A percentile compares a stretch with the other conserved stretches of the same genome.
Conservation (phyloP, 2,113 vertebrate genomes). For the Mirounga angustirostris region DNA sequence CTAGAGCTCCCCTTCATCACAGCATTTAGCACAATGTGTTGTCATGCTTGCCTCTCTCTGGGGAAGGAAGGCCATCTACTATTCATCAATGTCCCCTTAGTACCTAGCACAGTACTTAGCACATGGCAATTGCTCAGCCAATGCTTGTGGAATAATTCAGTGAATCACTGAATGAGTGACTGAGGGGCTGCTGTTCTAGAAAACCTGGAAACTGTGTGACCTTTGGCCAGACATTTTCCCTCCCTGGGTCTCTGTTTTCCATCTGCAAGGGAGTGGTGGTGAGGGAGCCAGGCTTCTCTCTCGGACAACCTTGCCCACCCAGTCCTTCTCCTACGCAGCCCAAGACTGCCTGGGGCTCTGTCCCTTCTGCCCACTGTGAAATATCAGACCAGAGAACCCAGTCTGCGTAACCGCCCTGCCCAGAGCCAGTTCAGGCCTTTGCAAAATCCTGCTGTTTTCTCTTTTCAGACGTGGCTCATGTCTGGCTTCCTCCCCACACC, state of each 20-base stretch:
- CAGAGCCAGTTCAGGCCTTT: neutral
- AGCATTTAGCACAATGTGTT: neutral
- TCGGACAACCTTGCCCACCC: neutral
- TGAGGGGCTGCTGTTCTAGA: neutral
- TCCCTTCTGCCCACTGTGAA: neutral
- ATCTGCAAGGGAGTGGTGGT: neutral
- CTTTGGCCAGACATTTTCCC: neutral
- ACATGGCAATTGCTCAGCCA: neutral
- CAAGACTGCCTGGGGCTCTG: neutral
- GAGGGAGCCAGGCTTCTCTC: neutral
- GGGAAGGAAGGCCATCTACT: neutral
- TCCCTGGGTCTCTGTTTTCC: neutral
- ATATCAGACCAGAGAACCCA: neutral
- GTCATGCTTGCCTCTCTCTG: neutral
- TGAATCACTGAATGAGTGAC: neutral
- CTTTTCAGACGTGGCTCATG: neutral
- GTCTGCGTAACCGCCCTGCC: neutral
- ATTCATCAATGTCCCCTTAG: fast-evolving
- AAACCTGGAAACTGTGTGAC: neutral
- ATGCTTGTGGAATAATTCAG: neutral
- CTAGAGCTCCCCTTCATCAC: neutral
- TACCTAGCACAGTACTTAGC: neutral
- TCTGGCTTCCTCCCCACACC: neutral
- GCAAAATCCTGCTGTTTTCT: neutral
- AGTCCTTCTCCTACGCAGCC: neutral